Evolutionary conservation across 2,113 vertebrate genomes (phyloP), one percentile per base, ranked within the genome.

Genomic region (Hystrix cristata): DNA sequence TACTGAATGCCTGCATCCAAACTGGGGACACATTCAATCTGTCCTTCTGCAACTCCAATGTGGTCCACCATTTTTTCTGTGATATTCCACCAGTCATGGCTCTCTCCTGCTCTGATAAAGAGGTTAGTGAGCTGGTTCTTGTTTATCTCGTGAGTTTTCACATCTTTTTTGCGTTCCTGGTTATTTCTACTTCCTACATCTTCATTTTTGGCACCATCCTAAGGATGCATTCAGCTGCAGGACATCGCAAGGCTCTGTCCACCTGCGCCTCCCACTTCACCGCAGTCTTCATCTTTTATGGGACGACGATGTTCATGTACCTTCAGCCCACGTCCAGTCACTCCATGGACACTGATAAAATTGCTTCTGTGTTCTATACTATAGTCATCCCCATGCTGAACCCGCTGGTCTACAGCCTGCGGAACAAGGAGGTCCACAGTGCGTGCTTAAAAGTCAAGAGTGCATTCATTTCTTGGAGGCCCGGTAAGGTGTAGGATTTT

Each of bases 381-480:
- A 29, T 48, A 12, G 46, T 76, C 72, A 48, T 76, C 72, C 72
- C 72, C 72, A 76, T 76, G 72, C 46, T 76, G 72, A 76, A 76
- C 72, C 72, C 72, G 23, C 0, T 76, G 46, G 72, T 76, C 72
- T 76, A 76, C 72, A 76, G 72, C 72, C 72, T 76, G 43, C 43
- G 69, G 69, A 72, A 76, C 72, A 76, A 29, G 25, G 72, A 76
- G 72, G 72, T 76, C 6, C 91, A 94, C 34, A 69, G 2, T 7
- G 88, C 94, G n/a, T 48, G 95, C 27, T 51, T 27, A 46, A 97
- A 94, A 16, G 4, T 84, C 3, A 5, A 69, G 67, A 84, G 11
- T 8, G 3, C 38, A 72, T 31, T 4, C 43, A 76, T 31, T 3
- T 76, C 31, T 60, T 51, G 38, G 23, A 57, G 14, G 27, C 34